Evolutionary conservation across 2,113 vertebrate species (phyloP).

Genomic region (Balaeniceps rex): DNA sequence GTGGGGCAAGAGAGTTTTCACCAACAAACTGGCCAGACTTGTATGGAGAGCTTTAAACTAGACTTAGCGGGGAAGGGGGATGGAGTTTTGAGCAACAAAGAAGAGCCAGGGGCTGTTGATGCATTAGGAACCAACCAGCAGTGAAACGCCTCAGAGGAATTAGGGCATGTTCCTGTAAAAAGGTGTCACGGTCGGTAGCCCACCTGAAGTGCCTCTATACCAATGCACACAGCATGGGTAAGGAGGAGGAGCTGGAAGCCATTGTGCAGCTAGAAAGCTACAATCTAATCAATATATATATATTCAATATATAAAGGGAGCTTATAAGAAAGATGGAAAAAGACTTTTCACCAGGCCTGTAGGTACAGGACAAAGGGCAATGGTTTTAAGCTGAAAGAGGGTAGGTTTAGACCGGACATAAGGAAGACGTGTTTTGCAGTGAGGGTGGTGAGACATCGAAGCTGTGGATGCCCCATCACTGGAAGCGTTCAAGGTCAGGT

Average conservation of each 20-base stretch:
- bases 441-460: neutral
- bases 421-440: neutral
- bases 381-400: neutral
- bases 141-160: neutral
- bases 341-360: neutral
- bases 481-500: neutral
- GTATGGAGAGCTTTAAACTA: neutral
- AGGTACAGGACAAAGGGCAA: neutral
- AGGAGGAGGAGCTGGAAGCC: neutral
- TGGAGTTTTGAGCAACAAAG: neutral
- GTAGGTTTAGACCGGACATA: neutral
- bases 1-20: neutral
- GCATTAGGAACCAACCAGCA: neutral
- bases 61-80: neutral
- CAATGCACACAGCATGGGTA: neutral
- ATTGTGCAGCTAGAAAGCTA: neutral
- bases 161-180: neutral
- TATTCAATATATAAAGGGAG: neutral
- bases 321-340: neutral
- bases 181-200: fast-evolving
- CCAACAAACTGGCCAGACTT: neutral
- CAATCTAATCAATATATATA: neutral
- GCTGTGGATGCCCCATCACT: neutral
- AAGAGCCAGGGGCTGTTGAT: too few relatives aligned
- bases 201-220: neutral